phyloP scores from a whole-genome alignment of 2,113 vertebrate genomes.

The Ciconia maguari region DNA sequence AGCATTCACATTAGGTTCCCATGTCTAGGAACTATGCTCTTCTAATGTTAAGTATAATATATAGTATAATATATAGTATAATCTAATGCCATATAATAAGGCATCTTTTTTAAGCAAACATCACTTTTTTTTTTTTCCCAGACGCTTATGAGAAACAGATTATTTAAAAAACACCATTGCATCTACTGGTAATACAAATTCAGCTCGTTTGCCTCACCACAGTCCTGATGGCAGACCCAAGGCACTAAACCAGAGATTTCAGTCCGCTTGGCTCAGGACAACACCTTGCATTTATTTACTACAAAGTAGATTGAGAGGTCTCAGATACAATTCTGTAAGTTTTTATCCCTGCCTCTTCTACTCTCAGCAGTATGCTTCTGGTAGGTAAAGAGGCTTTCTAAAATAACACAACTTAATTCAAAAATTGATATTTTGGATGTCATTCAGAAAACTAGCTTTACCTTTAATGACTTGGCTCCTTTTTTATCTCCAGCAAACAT shows the following conservation, averaged over 20 bases:
- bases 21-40: neutral
- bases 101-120: neutral
- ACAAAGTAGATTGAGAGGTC: neutral
- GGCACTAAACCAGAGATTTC: neutral
- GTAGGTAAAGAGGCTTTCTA: neutral
- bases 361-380: neutral
- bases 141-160: neutral
- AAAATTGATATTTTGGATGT: neutral
- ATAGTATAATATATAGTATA: neutral
- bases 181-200: neutral
- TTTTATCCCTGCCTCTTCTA: neutral
- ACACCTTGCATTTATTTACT: neutral
- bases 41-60: neutral
- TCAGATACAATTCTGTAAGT: neutral
- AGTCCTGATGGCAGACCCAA: neutral
- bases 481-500: conserved; percentile 95
- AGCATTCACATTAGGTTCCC: neutral
- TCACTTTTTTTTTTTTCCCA: neutral
- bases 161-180: neutral
- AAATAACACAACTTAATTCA: neutral
- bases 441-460: conserved; percentile 48
- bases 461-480: conserved; percentile 92
- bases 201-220: neutral
- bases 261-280: neutral
- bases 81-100: neutral